phyloP scores from a whole-genome alignment of 2,113 vertebrate genomes.

The Protobothrops flavoviridis region DNA sequence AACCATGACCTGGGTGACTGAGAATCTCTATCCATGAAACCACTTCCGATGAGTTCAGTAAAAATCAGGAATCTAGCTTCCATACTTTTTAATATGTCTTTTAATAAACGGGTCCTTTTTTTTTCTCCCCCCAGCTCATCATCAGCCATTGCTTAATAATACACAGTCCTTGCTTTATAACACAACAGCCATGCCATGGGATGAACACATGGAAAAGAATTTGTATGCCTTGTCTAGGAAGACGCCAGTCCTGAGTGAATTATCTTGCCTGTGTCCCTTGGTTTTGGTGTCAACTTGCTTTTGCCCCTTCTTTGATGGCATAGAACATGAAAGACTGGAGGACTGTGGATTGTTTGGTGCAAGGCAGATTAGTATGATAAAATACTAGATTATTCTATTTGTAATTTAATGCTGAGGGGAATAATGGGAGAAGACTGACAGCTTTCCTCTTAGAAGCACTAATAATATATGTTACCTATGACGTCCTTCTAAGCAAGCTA shows the following conservation, averaged over 20 bases:
- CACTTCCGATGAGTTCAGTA: not conserved
- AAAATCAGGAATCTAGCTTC: not conserved
- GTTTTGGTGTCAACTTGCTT: not conserved
- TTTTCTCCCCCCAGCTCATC: not conserved
- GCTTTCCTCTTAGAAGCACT: conserved; percentile 5
- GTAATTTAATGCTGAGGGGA: conserved; percentile 36
- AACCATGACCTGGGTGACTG: too few species aligned
- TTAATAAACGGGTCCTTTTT: not conserved
- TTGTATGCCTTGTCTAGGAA: not conserved
- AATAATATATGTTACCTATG: conserved; percentile 22
- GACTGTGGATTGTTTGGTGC: conserved; percentile 30
- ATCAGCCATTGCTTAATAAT: not conserved
- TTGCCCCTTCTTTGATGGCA: conserved; percentile 25
- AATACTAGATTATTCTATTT: conserved; percentile 35
- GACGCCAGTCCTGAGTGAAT: conserved; percentile 23
- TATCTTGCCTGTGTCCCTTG: not conserved
- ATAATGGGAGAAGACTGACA: conserved; percentile 21
- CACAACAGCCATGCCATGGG: not conserved
- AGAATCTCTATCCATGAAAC: not conserved
- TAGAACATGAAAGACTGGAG: conserved; percentile 34
- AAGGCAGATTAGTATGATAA: conserved; percentile 14
- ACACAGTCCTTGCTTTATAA: not conserved
- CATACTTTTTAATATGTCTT: not conserved
- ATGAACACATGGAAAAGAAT: not conserved
- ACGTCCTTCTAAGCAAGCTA: not conserved